phyloP scores from a whole-genome alignment of 1,140 invertebrate species.

The Odontomachus brunneus region DNA sequence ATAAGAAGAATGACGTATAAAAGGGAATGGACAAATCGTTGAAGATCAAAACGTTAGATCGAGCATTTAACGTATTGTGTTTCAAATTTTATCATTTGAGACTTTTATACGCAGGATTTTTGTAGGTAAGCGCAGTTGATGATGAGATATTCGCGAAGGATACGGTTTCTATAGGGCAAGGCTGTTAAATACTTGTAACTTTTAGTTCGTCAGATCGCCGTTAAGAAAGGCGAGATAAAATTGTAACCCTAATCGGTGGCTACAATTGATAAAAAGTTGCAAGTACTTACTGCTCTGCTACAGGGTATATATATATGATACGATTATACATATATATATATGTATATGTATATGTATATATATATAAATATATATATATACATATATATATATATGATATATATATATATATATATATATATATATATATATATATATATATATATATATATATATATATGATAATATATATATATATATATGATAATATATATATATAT shows the following conservation, averaged over 20 bases:
- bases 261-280: too few relatives aligned
- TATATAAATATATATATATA: too few relatives aligned
- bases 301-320: too few relatives aligned
- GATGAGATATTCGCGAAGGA: slow-evolving; percentile 44
- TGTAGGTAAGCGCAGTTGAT: slow-evolving; percentile 42
- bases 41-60: slow-evolving; percentile 35
- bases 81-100: slow-evolving; percentile 42
- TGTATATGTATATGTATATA: too few relatives aligned
- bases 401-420: background rate
- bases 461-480: slow-evolving; percentile 29
- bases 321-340: too few relatives aligned
- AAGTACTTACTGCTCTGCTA: too few relatives aligned
- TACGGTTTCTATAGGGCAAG: slow-evolving; percentile 12
- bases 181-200: too few relatives aligned
- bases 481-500: slow-evolving; percentile 13
- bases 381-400: too few relatives aligned
- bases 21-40: background rate
- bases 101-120: slow-evolving; percentile 42
- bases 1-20: slow-evolving; percentile 5
- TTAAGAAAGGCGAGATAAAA: too few relatives aligned
- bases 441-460: too few relatives aligned
- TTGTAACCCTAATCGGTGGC: too few relatives aligned
- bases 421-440: slow-evolving; percentile 13
- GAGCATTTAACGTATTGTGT: slow-evolving; percentile 14
- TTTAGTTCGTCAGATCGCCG: too few relatives aligned